Percentiles rank a stretch among this genome's conserved stretches.
These are phyloP conservation scores for Triops cancriformis DNA, from an alignment of 1,140 invertebrate species.

Conservation along the genomic window DNA sequence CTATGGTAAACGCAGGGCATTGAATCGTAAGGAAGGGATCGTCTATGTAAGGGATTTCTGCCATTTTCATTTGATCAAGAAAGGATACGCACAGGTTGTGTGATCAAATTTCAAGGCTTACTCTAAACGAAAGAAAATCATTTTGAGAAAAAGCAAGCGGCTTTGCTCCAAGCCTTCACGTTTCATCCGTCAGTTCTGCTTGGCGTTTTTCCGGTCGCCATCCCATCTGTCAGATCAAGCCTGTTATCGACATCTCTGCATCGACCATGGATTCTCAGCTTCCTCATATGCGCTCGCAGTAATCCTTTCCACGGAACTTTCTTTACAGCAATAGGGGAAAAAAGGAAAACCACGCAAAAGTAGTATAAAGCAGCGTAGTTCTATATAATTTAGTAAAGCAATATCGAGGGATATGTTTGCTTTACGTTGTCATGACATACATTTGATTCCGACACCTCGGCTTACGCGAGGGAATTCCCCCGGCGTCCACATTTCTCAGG, in stretches of 20 bases:
- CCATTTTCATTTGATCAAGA: not conserved
- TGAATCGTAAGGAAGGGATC: not conserved
- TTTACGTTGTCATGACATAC: conserved; percentile 3
- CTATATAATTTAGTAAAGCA: not conserved
- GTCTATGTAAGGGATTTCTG: not conserved
- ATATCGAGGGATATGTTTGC: not conserved
- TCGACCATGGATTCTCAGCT: not conserved
- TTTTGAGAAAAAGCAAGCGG: not conserved
- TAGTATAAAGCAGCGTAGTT: not conserved
- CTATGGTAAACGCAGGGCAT: not conserved
- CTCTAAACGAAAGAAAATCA: not conserved
- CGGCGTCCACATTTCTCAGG: not conserved
- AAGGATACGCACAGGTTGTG: not conserved
- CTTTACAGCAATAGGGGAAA: not conserved
- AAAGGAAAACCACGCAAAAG: not conserved
- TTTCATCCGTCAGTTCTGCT: not conserved
- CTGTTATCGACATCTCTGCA: conserved; percentile 9
- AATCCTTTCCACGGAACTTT: not conserved
- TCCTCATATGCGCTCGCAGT: not conserved
- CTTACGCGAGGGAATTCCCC: not conserved
- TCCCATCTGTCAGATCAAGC: conserved; percentile 7
- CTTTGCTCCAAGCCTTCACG: not conserved
- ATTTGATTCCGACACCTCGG: not conserved
- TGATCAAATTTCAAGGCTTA: not conserved
- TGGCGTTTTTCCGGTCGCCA: not conserved